Conservation (phyloP, 2,888 invertebrate genomes). For the Plebejus anna region DNA sequence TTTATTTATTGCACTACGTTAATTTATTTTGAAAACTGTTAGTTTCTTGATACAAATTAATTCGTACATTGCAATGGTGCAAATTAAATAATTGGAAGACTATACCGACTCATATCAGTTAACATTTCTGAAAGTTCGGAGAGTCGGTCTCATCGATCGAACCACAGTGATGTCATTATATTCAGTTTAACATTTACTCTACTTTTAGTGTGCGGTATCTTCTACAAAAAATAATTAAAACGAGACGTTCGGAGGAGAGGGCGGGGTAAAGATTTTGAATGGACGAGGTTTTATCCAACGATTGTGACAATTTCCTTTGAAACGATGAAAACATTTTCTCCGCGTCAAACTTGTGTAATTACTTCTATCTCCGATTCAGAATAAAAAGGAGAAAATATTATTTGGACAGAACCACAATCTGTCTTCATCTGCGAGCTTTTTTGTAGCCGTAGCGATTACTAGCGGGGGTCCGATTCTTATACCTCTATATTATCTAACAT, state of each 20-base stretch:
- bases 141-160: not conserved
- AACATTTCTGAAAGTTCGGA: not conserved
- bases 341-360: constrained; percentile 9
- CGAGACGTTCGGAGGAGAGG: not conserved
- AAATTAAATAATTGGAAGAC: too few relatives aligned
- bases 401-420: not conserved
- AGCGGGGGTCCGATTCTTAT: not conserved
- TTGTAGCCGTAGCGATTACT: not conserved
- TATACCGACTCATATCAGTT: not conserved
- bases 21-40: too few relatives aligned
- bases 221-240: not conserved
- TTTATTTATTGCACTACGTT: not conserved
- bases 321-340: not conserved
- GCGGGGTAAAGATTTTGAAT: not conserved
- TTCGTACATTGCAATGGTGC: too few relatives aligned
- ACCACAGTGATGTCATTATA: not conserved
- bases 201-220: not conserved
- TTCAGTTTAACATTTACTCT: not conserved
- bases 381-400: constrained; percentile 6
- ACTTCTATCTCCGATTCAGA: not conserved
- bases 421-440: constrained; percentile 5
- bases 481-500: not conserved
- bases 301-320: constrained; percentile 4
- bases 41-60: too few relatives aligned
- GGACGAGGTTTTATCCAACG: not conserved